Evolutionary conservation across 2,888 invertebrate species (phyloP).

Genomic region (Balanococcus diminutus): DNA sequence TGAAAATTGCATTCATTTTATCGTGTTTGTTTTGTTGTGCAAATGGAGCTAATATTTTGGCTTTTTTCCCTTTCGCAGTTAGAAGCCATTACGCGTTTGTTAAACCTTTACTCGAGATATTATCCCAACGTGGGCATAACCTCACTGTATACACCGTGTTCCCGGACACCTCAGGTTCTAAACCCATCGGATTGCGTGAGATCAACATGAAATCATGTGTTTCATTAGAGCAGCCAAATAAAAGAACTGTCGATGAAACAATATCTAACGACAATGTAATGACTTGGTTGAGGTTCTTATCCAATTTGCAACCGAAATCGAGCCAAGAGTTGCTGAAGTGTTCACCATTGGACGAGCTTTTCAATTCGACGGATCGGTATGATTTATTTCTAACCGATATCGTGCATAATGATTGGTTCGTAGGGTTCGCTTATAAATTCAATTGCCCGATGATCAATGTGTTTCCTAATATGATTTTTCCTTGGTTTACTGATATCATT

Average conservation of each 20-base stretch:
- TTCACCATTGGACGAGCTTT: conserved; percentile 30
- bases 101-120: not conserved
- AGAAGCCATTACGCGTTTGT: not conserved
- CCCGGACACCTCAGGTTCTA: too few relatives aligned
- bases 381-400: conserved; percentile 53
- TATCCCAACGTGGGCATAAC: conserved; percentile 50
- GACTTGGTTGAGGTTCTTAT: rapidly evolving
- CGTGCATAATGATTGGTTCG: not conserved
- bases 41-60: not conserved
- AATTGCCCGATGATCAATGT: not conserved
- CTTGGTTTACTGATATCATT: conserved; percentile 57
- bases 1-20: not conserved
- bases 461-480: conserved; percentile 24
- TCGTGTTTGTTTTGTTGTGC: not conserved
- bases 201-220: not conserved
- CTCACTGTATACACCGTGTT: conserved; percentile 54
- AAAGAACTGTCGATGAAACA: not conserved
- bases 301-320: not conserved
- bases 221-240: too few relatives aligned
- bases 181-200: not conserved
- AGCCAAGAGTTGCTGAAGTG: conserved; percentile 3
- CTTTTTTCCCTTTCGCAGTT: not conserved
- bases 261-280: not conserved
- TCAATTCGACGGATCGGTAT: conserved; percentile 43
- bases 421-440: conserved; percentile 15